A percentile compares a stretch with the other conserved stretches of the same genome.
These are phyloP conservation scores for Sus cebifrons DNA, from an alignment of 2,797 vertebrate genomes.

Conservation along the genomic window DNA sequence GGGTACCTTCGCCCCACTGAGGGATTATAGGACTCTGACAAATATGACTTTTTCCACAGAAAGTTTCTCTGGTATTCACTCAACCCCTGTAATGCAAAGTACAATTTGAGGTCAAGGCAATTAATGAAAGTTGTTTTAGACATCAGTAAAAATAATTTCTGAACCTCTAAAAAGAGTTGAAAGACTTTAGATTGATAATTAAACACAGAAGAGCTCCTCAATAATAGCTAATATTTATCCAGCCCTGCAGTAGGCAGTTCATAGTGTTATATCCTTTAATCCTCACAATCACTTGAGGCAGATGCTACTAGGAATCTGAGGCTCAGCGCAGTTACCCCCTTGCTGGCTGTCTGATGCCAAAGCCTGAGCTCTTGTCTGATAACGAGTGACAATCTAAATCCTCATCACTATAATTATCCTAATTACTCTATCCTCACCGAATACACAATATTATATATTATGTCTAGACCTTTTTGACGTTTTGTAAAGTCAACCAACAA, in stretches of 20 bases:
- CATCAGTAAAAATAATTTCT: slow-evolving; percentile 35
- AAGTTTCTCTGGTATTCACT: slow-evolving; percentile 93
- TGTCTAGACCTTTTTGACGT: not conserved
- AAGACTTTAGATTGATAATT: not conserved
- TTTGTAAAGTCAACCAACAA: slow-evolving; percentile 3
- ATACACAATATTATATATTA: not conserved
- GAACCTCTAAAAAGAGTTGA: slow-evolving; percentile 8
- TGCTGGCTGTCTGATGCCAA: not conserved
- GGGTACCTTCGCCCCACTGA: slow-evolving; percentile 84
- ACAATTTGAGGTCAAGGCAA: slow-evolving; percentile 1
- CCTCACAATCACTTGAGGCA: slow-evolving; percentile 14
- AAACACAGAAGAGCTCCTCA: slow-evolving; percentile 58
- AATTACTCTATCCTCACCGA: not conserved
- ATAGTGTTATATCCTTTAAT: slow-evolving; percentile 66
- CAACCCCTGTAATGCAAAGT: slow-evolving; percentile 89
- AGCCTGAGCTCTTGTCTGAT: not conserved
- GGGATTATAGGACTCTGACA: slow-evolving; percentile 84
- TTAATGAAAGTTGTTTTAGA: not conserved
- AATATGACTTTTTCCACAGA: slow-evolving; percentile 87
- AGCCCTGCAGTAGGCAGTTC: slow-evolving; percentile 49
- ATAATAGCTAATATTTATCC: slow-evolving; percentile 47
- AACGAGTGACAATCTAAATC: not conserved
- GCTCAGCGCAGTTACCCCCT: not conserved
- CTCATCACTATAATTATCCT: not conserved
- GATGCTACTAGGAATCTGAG: not conserved